These are phyloP conservation scores for Incurvaria masculella DNA, from an alignment of 2,888 invertebrate genomes.

Conservation along the genomic window DNA sequence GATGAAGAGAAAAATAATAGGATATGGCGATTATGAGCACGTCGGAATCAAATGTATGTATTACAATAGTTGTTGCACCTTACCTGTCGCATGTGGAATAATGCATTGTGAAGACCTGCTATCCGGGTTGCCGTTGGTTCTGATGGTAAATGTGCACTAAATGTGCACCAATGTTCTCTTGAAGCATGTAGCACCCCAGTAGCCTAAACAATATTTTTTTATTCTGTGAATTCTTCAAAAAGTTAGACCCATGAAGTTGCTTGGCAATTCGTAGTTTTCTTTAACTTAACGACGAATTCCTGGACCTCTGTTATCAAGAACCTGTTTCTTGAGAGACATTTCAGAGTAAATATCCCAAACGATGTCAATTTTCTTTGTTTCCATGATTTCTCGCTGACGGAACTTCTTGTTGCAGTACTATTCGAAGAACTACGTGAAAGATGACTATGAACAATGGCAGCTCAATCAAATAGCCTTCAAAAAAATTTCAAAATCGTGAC, in stretches of 20 bases:
- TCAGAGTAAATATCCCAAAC: too few relatives aligned
- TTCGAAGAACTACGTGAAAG: too few relatives aligned
- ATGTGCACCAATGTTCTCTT: not conserved
- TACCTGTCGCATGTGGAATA: constrained; percentile 9
- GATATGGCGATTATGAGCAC: constrained; percentile 8
- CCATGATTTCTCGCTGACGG: too few relatives aligned
- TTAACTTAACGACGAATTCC: too few relatives aligned
- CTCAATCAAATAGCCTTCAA: too few relatives aligned
- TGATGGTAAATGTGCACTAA: not conserved
- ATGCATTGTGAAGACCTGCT: constrained; percentile 1
- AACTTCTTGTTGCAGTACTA: too few relatives aligned
- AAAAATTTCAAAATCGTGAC: too few relatives aligned
- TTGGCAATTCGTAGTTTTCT: too few relatives aligned
- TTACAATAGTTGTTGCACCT: constrained; percentile 8
- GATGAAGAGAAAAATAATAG: constrained; percentile 7
- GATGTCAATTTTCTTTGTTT: too few relatives aligned
- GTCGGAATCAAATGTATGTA: constrained; percentile 10
- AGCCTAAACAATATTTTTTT: not conserved
- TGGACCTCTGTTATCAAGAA: too few relatives aligned
- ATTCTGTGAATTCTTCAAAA: constrained; percentile 1
- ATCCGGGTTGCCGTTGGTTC: not conserved
- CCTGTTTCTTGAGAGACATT: too few relatives aligned
- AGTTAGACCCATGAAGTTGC: not conserved
- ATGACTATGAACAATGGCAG: too few relatives aligned
- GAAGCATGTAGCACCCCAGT: not conserved